Evolutionary conservation across 2,888 invertebrate genomes (phyloP), one percentile per base, ranked within the genome.

Genomic region (Tridacna crocea): DNA sequence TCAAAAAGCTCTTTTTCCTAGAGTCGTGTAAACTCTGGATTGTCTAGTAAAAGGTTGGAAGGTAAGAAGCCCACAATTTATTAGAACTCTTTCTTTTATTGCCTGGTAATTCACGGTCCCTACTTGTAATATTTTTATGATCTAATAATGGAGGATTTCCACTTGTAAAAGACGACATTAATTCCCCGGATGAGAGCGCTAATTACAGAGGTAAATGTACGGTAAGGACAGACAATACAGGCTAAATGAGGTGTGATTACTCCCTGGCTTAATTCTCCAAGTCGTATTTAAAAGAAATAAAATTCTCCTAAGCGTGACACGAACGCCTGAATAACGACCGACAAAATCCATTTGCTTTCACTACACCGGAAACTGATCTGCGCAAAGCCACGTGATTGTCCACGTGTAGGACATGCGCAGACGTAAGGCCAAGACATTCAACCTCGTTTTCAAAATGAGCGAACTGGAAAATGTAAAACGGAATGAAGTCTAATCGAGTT

Each of bases 401-500:
- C 79, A 75, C 66, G 74, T 65, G 84, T 36, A 12, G 46, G 58
- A 63, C 60, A 68, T 79, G 81, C 77, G 70, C 51, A 63, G n/a
- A 55, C 65, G 68, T 74, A 77, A 79, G 75, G 72, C 79, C 24
- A 72, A 27, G 66, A 79, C 84, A 79, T 63, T 65, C 65, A 65
- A 75, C 74, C 82, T 77, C 66, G 79, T 79, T 80, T 76, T 81
- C 66, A 65, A 58, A 77, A 65, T 72, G 79, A 79, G 19, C 79
- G 75, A 75, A 72, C 77, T 79, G 81, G 79, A 84, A 84, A 82
- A 77, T 77, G 75, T 58, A 79, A 78, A 79, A 65, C 82, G 80
- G 84, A 84, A 75, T 81, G 75, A 70, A 63, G 72, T 65, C 63
- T 79, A 72, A 77, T 81, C 79, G 78, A 78, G 66, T 75, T 80